Base-by-base conservation (phyloP, 1,140 invertebrate genomes). In the Scaptodrosophila lebanonensis region DNA sequence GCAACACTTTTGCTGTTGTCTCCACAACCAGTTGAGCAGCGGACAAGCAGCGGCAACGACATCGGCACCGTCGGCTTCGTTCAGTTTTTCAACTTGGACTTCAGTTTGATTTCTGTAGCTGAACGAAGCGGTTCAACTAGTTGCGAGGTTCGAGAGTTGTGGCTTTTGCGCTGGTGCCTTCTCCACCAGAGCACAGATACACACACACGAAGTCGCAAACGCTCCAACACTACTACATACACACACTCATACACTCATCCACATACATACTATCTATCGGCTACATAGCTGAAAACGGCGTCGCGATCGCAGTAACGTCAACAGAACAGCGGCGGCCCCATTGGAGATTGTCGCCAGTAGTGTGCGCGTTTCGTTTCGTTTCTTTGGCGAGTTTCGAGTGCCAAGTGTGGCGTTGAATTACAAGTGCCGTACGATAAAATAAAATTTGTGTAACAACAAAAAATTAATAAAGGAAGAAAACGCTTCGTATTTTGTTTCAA, bases 31-130 rank as follows among this genome's bases (percentile, higher is more conserved):
- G 42, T 44, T 44, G 42, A 44, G 25, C 12, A n/a, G n/a, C 22
- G 3, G 22, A 4, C 22, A 8, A 3, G 22, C 22, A 25, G 8
- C 22, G 22, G 22, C 22, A 25, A 25, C 22, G 22, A 25, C n/a
- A n/a, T n/a, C n/a, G n/a, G n/a, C n/a, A n/a, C n/a, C n/a, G n/a
- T 22, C 20, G 38, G 15, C 35, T 54, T 54, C 42, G 53, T 56
- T 56, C 20, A 43, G 45, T 50, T 47, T 33, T 33, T 33, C 29
- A 38, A 53, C 50, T 68, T 56, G 53, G 65, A 68, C 60, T 65
- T 77, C 27, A 73, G 72, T 73, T 73, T 73, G 70, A 65, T 77
- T 77, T 73, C 50, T 50, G 69, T 68, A 59, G 62, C 69, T 70
- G 72, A 71, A 66, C 69, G 70, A 67, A 77, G 56, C 66, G 67